Evolutionary conservation across 2,888 invertebrate species (phyloP), one percentile per base, ranked within the genome.

Genomic region (Eledone cirrhosa): DNA sequence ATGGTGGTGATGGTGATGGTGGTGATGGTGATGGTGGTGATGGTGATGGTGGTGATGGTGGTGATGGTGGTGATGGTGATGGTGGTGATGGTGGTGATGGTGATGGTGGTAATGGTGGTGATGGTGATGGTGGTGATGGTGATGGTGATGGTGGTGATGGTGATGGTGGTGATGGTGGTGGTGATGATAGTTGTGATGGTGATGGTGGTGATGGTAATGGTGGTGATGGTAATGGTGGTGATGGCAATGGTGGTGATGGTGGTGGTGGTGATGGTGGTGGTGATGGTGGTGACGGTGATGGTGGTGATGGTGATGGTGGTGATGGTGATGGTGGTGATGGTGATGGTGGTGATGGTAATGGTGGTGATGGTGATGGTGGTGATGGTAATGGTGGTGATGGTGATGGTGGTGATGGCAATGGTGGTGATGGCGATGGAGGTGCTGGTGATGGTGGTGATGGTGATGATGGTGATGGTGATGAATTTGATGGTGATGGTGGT

Each of bases 1-100:
- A 81, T 80, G 19, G 16, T 22, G 5, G 16, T 7, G 24, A 24
- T 4, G 63, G 24, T 5, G 19, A 16, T 22, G 16, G 63, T n/a
- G 5, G 7, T 7, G 19, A 63, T 7, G 16, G 16, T 7, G 63
- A 24, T 7, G 63, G 24, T 7, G 24, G 16, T 4, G 63, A 63
- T 7, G 16, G 63, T 7, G 16, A 24, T n/a, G 16, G 19, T 7
- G 8, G 83, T 81, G 48, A 80, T 78, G 27, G 79, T 74, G 7
- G 82, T 81, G 16, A 81, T 81, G 1, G 82, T 7, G 16, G 16
- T 22, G 16, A 63, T n/a, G 4, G 63, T 4, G 41, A 27, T 7
- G n/a, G 48, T 8, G 48, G 48, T n/a, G n/a, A 47, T 7, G 77
- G 48, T 8, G 27, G 53, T 13, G 48, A 47, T n/a, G 48, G 48